Percentiles rank a stretch among this genome's conserved stretches.
These are phyloP conservation scores for Eristalinus aeneus DNA, from an alignment of 2,888 invertebrate genomes.

Conservation along the genomic window DNA sequence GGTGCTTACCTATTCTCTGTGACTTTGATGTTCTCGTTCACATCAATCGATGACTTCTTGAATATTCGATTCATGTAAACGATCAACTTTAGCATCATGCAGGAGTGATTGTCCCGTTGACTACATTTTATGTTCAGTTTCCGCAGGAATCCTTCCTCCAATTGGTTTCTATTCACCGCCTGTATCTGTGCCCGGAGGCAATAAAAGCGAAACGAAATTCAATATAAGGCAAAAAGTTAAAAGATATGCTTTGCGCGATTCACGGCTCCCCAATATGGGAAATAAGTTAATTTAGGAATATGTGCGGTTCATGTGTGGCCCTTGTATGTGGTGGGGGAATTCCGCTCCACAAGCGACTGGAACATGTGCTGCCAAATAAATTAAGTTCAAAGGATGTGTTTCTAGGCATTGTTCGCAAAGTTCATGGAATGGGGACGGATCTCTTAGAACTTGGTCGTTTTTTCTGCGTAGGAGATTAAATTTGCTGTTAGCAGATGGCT, in stretches of 20 bases:
- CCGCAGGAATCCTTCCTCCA: constrained; percentile 87
- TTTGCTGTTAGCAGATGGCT: constrained; percentile 1
- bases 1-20: constrained; percentile 84
- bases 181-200: constrained; percentile 78
- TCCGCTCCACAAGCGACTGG: not conserved
- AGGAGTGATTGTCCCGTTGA: constrained; percentile 89
- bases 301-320: not conserved
- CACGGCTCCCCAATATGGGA: not conserved
- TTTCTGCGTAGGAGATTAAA: not conserved
- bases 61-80: constrained; percentile 91
- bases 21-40: constrained; percentile 89
- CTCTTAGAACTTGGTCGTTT: constrained; percentile 5
- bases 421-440: not conserved
- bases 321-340: not conserved
- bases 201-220: not conserved
- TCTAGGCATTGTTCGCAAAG: not conserved
- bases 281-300: not conserved
- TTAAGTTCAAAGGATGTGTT: not conserved
- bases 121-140: constrained; percentile 90
- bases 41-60: constrained; percentile 89
- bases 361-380: not conserved
- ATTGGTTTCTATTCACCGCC: constrained; percentile 77
- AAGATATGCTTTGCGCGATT: not conserved
- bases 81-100: constrained; percentile 90
- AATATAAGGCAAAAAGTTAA: not conserved